These are phyloP conservation scores for Falco punctatus DNA, from an alignment of 2,113 vertebrate genomes.

Conservation along the genomic window DNA sequence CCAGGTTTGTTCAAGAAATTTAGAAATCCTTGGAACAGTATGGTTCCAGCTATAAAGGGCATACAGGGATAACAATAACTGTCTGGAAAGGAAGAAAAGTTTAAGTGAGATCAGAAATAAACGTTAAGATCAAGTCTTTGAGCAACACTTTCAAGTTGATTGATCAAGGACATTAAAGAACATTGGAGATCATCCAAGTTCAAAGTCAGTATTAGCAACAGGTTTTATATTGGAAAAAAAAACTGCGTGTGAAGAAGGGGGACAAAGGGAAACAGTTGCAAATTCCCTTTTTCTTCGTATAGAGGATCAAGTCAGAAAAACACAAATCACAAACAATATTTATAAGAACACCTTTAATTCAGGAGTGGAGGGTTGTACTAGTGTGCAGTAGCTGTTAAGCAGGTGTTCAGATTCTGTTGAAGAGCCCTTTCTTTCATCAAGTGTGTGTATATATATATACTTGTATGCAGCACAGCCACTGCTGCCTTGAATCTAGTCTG, in stretches of 20 bases:
- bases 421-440: background rate
- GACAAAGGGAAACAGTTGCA: background rate
- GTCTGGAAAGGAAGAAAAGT: background rate
- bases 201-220: background rate
- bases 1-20: constrained; percentile 16
- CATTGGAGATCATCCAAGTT: background rate
- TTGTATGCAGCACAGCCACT: background rate
- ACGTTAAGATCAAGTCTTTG: background rate
- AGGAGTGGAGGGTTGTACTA: background rate
- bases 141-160: background rate
- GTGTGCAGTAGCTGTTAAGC: background rate
- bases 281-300: background rate
- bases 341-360: background rate
- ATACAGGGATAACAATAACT: background rate
- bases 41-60: background rate
- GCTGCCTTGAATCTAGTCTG: background rate
- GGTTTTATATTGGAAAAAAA: background rate
- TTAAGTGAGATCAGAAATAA: background rate
- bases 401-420: background rate
- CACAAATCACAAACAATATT: background rate
- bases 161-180: background rate
- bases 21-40: background rate
- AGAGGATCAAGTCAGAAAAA: background rate
- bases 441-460: background rate
- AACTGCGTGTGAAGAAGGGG: background rate